Percentiles rank a stretch among this genome's conserved stretches.
Conservation (phyloP, 53 echinoderm and acorn worm species). For the Glandiceps talaboti region DNA sequence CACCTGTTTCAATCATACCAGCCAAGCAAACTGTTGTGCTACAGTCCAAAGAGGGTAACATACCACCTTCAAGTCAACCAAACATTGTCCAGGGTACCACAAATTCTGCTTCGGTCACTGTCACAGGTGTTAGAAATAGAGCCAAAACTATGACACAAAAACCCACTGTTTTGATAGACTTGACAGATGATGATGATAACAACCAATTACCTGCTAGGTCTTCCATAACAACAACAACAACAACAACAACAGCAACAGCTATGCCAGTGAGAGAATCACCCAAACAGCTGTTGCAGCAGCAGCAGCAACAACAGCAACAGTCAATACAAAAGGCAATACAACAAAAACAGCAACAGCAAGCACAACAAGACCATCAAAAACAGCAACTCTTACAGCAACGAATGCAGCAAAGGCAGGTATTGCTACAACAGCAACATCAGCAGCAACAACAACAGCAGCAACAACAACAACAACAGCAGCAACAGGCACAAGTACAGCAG, state of each 20-base stretch:
- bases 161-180: not conserved
- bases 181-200: not conserved
- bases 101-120: too few species aligned
- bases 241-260: slow-evolving; percentile 4
- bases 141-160: not conserved
- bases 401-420: slow-evolving; percentile 14
- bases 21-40: too few species aligned
- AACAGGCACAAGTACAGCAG: slow-evolving; percentile 4
- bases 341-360: slow-evolving; percentile 9
- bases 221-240: not conserved
- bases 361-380: slow-evolving; percentile 5
- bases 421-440: slow-evolving; percentile 13
- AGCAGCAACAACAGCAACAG: slow-evolving; percentile 15
- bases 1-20: too few species aligned
- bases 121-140: too few species aligned
- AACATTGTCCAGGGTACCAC: too few species aligned
- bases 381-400: slow-evolving; percentile 19
- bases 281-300: not conserved
- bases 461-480: slow-evolving; percentile 19
- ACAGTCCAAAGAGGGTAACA: too few species aligned
- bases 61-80: too few species aligned
- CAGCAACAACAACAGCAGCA: slow-evolving; percentile 11
- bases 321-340: slow-evolving; percentile 13
- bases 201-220: not conserved
- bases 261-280: slow-evolving; percentile 1